Conservation (phyloP, 2,113 vertebrate genomes). For the Octodon degus region DNA sequence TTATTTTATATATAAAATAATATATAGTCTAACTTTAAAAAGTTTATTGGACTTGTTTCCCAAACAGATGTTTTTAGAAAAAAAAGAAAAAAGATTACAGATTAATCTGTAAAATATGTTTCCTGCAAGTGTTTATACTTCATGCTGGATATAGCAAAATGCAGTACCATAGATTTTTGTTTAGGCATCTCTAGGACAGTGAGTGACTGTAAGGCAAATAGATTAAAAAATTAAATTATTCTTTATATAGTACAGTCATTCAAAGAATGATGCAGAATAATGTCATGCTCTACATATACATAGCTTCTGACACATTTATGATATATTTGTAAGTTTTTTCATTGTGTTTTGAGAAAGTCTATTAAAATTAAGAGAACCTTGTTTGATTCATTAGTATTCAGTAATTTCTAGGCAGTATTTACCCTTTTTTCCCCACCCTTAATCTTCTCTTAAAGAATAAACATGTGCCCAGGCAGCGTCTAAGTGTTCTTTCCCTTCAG, state of each 20-base stretch:
- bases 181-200: conserved; percentile 34
- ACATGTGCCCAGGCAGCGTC: not conserved
- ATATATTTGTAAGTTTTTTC: not conserved
- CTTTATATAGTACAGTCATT: not conserved
- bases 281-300: not conserved
- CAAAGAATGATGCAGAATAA: not conserved
- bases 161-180: not conserved
- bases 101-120: conserved; percentile 55
- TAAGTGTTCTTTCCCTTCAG: conserved; percentile 28
- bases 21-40: conserved; percentile 55
- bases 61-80: conserved; percentile 59
- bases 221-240: conserved; percentile 49
- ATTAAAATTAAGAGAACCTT: conserved; percentile 24
- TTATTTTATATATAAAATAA: conserved; percentile 44
- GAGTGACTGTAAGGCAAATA: not conserved
- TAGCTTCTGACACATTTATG: not conserved
- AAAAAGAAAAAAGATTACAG: conserved; percentile 37
- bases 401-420: conserved; percentile 2
- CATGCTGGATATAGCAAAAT: not conserved
- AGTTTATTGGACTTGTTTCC: conserved; percentile 42
- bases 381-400: not conserved
- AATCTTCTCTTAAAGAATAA: conserved; percentile 12
- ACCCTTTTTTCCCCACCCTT: not conserved
- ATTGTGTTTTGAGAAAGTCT: conserved; percentile 36
- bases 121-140: conserved; percentile 50